Conservation (phyloP, 2,888 invertebrate species). For the Amphipyra tragopoginis region DNA sequence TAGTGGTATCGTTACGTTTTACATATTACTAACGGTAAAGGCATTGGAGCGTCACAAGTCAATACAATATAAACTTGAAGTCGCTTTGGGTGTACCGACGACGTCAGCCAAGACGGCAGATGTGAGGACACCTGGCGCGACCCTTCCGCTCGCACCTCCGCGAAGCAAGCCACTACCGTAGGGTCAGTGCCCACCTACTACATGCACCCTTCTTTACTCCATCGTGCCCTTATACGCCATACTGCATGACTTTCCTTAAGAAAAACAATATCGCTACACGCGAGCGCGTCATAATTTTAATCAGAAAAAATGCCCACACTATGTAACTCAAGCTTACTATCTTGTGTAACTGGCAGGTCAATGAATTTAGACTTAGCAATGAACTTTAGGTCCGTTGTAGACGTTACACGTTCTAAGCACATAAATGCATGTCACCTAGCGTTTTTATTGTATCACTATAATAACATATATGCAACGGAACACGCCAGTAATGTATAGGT, state of each 20-base stretch:
- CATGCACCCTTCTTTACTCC: constrained; percentile 74
- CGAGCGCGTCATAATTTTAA: constrained; percentile 80
- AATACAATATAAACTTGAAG: constrained; percentile 68
- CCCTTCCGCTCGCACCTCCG: constrained; percentile 83
- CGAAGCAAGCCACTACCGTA: constrained; percentile 60
- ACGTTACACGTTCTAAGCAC: constrained; percentile 53
- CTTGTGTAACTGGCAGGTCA: constrained; percentile 69
- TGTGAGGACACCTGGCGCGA: constrained; percentile 87
- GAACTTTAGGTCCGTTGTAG: constrained; percentile 65
- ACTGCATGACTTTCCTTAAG: constrained; percentile 66
- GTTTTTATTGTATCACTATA: constrained; percentile 32
- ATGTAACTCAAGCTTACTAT: constrained; percentile 67
- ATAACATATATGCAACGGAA: constrained; percentile 26
- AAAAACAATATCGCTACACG: constrained; percentile 84
- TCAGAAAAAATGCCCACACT: constrained; percentile 75
- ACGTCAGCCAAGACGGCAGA: constrained; percentile 84
- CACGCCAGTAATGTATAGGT: constrained; percentile 27
- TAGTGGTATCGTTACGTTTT: constrained; percentile 23
- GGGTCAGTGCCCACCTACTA: constrained; percentile 89
- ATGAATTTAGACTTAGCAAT: constrained; percentile 68
- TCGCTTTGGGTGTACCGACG: constrained; percentile 73
- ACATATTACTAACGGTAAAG: constrained; percentile 71
- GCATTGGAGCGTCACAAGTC: constrained; percentile 79
- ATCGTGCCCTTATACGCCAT: constrained; percentile 73
- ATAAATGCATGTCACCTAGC: constrained; percentile 31